phyloP scores from a whole-genome alignment of 2,797 vertebrate genomes.

The Fundulus diaphanus region DNA sequence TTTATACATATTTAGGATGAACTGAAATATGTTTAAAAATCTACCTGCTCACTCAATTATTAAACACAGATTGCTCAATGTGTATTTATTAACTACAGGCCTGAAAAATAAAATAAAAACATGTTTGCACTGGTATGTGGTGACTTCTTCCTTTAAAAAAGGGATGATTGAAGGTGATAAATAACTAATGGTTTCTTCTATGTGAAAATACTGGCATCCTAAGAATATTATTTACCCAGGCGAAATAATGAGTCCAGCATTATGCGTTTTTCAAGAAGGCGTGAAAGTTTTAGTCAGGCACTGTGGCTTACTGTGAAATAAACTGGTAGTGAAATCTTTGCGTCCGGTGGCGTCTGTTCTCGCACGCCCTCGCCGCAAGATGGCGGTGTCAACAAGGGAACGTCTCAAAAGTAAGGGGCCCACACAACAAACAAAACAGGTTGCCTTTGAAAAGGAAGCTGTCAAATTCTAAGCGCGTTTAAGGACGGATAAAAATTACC shows the following conservation, averaged over 20 bases:
- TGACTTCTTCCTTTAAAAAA: background rate
- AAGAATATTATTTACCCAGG: background rate
- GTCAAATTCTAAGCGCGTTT: background rate
- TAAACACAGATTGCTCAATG: background rate
- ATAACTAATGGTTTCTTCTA: background rate
- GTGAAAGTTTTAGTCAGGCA: background rate
- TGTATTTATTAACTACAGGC: background rate
- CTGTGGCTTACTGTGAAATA: too few relatives aligned
- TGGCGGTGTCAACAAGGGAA: background rate
- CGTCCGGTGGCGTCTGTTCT: background rate
- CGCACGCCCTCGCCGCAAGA: background rate
- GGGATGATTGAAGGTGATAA: background rate
- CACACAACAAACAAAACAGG: background rate
- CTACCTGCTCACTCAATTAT: background rate
- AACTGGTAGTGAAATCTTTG: background rate
- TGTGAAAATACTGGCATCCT: background rate
- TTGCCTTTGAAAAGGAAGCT: background rate
- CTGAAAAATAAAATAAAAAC: background rate
- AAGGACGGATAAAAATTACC: background rate
- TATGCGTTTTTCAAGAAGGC: too few relatives aligned
- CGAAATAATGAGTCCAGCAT: background rate
- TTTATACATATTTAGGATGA: background rate
- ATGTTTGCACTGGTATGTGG: background rate
- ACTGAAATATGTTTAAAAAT: background rate
- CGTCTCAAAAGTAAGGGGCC: background rate